These are phyloP conservation scores for Hydractinia symbiolongicarpus DNA, from an alignment of 30 jellyfish, hydroid and myxozoan genomes.

Conservation along the genomic window DNA sequence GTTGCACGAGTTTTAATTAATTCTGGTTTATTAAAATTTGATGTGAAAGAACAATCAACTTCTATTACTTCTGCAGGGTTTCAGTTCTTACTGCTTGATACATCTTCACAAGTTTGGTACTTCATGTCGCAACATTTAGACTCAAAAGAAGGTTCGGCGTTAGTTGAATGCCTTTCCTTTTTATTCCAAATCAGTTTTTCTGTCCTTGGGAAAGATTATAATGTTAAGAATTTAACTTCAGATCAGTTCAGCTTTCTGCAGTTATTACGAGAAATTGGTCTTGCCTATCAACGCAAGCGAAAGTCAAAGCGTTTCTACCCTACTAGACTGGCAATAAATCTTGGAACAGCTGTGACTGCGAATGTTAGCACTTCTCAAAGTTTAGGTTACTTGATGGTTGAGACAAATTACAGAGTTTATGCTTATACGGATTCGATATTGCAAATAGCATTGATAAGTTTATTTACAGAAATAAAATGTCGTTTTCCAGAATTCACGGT, in stretches of 20 bases:
- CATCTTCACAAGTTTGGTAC: conserved; percentile 94
- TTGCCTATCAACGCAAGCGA: conserved; percentile 85
- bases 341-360: conserved; percentile 91
- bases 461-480: conserved; percentile 75
- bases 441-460: conserved; percentile 79
- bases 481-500: conserved; percentile 90
- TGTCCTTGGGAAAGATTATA: conserved; percentile 82
- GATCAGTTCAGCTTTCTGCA: conserved; percentile 76
- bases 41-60: conserved; percentile 72
- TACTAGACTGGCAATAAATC: conserved; percentile 73
- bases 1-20: conserved; percentile 70
- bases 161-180: conserved; percentile 76
- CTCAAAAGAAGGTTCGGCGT: conserved; percentile 56
- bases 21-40: conserved; percentile 70
- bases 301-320: conserved; percentile 88
- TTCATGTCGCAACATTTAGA: conserved; percentile 84
- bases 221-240: conserved; percentile 70
- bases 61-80: conserved; percentile 98
- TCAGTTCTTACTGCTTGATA: conserved; percentile 80
- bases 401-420: conserved; percentile 90
- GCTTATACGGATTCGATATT: conserved; percentile 77
- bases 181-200: conserved; percentile 87
- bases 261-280: conserved; percentile 90
- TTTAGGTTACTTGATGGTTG: conserved; percentile 73
- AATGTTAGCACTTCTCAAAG: conserved; percentile 51